These are phyloP conservation scores for Rapana venosa DNA, from an alignment of 2,888 invertebrate species.

Conservation along the genomic window DNA sequence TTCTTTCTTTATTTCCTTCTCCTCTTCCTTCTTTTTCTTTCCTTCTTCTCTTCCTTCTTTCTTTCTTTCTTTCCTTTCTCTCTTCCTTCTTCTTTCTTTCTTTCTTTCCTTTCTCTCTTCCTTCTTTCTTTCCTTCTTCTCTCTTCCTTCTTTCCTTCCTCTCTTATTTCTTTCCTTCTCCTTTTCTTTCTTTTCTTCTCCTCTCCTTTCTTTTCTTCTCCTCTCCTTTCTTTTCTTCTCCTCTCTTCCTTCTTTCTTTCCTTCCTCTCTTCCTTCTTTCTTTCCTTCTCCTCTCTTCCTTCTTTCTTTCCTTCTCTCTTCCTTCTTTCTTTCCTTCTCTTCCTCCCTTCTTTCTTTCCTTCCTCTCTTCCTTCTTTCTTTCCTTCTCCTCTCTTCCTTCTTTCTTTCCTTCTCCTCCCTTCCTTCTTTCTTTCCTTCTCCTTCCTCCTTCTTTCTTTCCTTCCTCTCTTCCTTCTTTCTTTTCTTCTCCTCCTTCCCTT, in stretches of 20 bases:
- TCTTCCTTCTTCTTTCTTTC: not conserved
- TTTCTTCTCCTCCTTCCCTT: not conserved
- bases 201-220: not conserved
- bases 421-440: not conserved
- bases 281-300: not conserved
- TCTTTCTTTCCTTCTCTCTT: not conserved
- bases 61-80: not conserved
- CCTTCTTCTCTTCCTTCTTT: not conserved
- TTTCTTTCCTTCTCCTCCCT: not conserved
- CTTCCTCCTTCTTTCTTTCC: not conserved
- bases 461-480: not conserved
- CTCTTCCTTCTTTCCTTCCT: not conserved
- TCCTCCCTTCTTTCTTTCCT: not conserved
- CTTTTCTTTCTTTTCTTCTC: not conserved
- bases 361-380: not conserved
- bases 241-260: not conserved
- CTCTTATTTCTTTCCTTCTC: not conserved
- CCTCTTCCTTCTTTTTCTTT: not conserved
- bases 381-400: not conserved
- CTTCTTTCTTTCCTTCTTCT: no score
- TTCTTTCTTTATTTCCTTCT: not conserved
- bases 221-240: not conserved
- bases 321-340: not conserved
- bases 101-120: not conserved
- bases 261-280: not conserved